These are phyloP conservation scores for Drosophila pectinifera DNA, from an alignment of 1,140 invertebrate species.

Conservation along the genomic window DNA sequence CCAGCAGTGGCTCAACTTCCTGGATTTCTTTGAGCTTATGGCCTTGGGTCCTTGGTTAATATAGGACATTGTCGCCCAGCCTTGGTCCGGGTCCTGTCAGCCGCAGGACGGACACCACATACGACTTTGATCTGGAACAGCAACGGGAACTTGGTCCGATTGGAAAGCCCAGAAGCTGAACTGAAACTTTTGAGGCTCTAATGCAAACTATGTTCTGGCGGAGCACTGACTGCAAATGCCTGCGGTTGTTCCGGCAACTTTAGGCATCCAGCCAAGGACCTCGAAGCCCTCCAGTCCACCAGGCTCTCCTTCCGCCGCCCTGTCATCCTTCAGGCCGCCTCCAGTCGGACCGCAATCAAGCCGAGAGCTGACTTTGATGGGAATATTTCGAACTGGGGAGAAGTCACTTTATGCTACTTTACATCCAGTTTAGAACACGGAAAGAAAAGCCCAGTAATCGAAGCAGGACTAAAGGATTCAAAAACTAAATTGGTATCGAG, in stretches of 20 bases:
- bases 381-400: conserved; percentile 33
- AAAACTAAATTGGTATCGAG: not conserved
- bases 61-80: too few relatives aligned
- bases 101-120: not conserved
- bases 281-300: not conserved
- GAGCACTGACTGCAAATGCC: conserved; percentile 4
- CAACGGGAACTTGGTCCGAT: conserved; percentile 2
- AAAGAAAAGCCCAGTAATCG: not conserved
- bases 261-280: conserved; percentile 19
- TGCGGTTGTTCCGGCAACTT: conserved; percentile 12
- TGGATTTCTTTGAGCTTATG: too few relatives aligned
- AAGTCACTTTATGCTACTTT: conserved; percentile 26
- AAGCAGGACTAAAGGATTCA: too few relatives aligned
- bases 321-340: conserved; percentile 9
- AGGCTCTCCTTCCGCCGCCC: not conserved
- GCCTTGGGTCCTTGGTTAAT: too few relatives aligned
- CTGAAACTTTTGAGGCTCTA: not conserved
- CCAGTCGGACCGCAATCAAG: conserved; percentile 32
- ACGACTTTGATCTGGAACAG: not conserved
- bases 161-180: conserved; percentile 15
- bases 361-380: conserved; percentile 44
- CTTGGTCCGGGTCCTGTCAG: not conserved
- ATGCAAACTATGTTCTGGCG: not conserved
- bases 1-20: too few relatives aligned
- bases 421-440: not conserved